Base-by-base conservation (phyloP, 2,797 vertebrate species). In the Enteromius argenteus region DNA sequence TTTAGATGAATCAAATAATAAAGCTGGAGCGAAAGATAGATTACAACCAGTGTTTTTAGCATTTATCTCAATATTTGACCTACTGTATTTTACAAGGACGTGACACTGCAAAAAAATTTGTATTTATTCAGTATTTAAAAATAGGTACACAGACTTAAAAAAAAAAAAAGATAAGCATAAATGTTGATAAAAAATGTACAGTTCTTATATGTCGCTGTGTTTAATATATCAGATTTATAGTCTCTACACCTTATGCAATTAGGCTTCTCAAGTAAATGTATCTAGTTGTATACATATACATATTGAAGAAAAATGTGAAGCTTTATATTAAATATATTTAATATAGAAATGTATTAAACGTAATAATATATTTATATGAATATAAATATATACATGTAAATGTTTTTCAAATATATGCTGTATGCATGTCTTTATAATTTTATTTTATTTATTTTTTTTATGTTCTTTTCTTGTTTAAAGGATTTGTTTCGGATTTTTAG, bases 1-100 rank as follows among this genome's bases (percentile, higher is more conserved):
- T 84, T 84, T 77, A 84, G 81, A 69, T 77, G 27, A 84, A 69
- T 77, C 49, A 60, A 53, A 84, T 77, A 58, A 77, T 76, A 83
- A 71, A 73, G 23, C 49, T 53, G 19, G 7, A 39, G 23, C 1
- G 5, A 27, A 56, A 64, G 49, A 46, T 73, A 67, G 62, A 79
- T 77, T 75, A 69, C 23, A 77, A 39, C 56, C 69, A 62, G 39
- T 66, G n/a, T 53, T 39, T 42, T 56, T 35, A 42, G 62, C 17
- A 32, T 83, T 83, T 77, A 37, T 72, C 35, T 30, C n/a, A 67
- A 75, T 39, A 66, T 75, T 56, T 56, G 13, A 76, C 73, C 46
- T 71, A n/a, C 37, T 32, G 21, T 23, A 42, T 44, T 42, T 72
- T 81, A 60, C 39, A 71, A 81, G 23, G 67, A 80, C 17, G 49